Conservation (phyloP, 92 coral and sea anemone genomes). For the Epizoanthus ramosus region DNA sequence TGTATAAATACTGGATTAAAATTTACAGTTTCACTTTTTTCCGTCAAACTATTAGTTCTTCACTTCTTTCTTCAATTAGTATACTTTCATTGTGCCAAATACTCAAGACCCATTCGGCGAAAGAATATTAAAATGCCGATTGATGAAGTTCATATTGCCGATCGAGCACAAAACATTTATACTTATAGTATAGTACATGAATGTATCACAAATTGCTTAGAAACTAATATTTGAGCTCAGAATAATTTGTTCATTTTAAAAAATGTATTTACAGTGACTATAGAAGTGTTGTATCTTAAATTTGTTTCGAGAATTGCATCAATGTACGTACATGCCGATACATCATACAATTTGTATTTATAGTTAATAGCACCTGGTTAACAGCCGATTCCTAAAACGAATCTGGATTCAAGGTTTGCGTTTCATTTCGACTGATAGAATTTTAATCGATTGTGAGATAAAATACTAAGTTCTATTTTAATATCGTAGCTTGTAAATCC, state of each 20-base stretch:
- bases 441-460: neutral
- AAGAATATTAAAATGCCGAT: neutral
- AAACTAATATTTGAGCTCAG: too few relatives aligned
- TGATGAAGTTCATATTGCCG: too few relatives aligned
- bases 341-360: neutral
- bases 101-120: neutral
- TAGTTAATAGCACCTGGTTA: neutral
- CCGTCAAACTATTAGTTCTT: neutral
- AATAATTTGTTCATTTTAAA: neutral
- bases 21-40: neutral
- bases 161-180: too few relatives aligned
- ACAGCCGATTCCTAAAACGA: neutral
- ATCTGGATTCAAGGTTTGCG: too few relatives aligned
- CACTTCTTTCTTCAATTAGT: neutral
- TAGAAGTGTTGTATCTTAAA: neutral
- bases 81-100: neutral
- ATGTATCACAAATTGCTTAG: neutral
- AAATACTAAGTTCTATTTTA: neutral
- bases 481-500: neutral
- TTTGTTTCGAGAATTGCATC: neutral
- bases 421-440: neutral
- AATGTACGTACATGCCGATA: too few relatives aligned
- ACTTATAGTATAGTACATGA: too few relatives aligned
- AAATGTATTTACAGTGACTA: neutral
- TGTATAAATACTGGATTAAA: neutral